Conservation (phyloP, 2,797 vertebrate species). For the Fundulus diaphanus region DNA sequence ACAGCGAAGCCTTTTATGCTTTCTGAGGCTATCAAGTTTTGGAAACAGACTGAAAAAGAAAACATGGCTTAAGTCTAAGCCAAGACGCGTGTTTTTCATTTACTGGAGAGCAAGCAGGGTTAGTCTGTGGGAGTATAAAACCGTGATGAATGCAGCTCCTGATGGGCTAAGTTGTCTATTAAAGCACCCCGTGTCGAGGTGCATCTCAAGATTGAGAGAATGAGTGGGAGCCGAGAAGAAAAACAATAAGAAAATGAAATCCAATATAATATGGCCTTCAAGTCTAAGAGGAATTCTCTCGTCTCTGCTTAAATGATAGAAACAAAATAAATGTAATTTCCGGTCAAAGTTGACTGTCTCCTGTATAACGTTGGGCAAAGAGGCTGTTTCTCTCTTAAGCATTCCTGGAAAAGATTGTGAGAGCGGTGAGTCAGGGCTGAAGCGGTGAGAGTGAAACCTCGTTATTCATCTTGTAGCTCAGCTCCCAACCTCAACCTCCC, state of each 20-base stretch:
- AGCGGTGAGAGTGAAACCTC: slow-evolving; percentile 26
- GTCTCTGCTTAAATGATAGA: slow-evolving; percentile 18
- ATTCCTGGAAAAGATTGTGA: slow-evolving; percentile 32
- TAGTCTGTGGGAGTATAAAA: slow-evolving; percentile 40
- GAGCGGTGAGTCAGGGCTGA: slow-evolving; percentile 50
- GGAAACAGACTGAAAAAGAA: slow-evolving; percentile 1
- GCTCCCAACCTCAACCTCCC: slow-evolving; percentile 4
- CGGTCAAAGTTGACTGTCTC: slow-evolving; percentile 23
- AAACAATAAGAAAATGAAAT: slow-evolving; percentile 20
- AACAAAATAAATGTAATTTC: slow-evolving; percentile 54
- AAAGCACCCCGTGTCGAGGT: slow-evolving; percentile 70
- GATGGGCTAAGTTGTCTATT: slow-evolving; percentile 48
- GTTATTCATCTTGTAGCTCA: slow-evolving; percentile 44
- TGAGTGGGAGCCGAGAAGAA: slow-evolving; percentile 43
- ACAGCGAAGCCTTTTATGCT: not conserved
- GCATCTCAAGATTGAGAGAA: slow-evolving; percentile 69
- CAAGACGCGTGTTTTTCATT: slow-evolving; percentile 45
- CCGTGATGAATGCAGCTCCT: slow-evolving; percentile 56
- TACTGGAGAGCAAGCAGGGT: slow-evolving; percentile 14
- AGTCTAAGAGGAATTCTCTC: slow-evolving; percentile 36
- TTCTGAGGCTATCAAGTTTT: not conserved
- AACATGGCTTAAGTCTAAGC: slow-evolving; percentile 12
- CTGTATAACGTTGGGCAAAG: slow-evolving; percentile 16
- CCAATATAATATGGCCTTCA: slow-evolving; percentile 48
- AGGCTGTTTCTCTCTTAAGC: slow-evolving; percentile 25